These are phyloP conservation scores for Acanthosoma haemorrhoidale DNA, from an alignment of 2,888 invertebrate species.

Conservation along the genomic window DNA sequence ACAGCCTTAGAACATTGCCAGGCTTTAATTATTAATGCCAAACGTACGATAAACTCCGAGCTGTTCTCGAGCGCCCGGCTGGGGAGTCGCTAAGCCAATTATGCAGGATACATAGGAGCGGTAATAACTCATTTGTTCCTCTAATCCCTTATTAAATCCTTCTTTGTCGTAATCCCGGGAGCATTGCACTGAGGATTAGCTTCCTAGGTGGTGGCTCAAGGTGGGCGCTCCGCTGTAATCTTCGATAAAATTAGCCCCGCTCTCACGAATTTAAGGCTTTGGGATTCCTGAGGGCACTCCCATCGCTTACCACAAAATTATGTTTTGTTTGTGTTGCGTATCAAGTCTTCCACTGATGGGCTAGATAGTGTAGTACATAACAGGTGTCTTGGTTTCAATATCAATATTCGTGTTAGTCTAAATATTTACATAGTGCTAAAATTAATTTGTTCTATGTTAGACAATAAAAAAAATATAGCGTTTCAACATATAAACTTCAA, in stretches of 20 bases:
- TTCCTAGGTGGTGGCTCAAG: background rate
- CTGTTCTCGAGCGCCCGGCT: background rate
- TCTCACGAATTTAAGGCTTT: no score
- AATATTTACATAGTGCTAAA: no score
- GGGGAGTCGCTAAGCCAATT: constrained; percentile 8
- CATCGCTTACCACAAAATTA: no score
- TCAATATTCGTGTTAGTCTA: no score
- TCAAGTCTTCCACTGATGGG: no score
- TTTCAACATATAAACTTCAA: no score
- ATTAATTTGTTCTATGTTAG: no score
- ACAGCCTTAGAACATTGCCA: background rate
- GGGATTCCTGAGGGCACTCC: no score
- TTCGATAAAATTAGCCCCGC: background rate
- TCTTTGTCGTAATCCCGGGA: background rate
- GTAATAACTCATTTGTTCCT: constrained; percentile 19
- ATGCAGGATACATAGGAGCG: background rate
- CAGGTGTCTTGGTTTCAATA: no score
- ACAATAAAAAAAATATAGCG: no score
- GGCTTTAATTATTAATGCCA: constrained; percentile 2
- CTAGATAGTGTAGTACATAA: no score
- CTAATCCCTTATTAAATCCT: constrained; percentile 22
- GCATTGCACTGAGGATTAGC: background rate
- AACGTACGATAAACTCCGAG: background rate
- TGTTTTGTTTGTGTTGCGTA: no score
- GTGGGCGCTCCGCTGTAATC: background rate